A percentile compares a stretch with the other conserved stretches of the same genome.
Conservation (phyloP, 1,140 invertebrate genomes). For the Cydia amplana region DNA sequence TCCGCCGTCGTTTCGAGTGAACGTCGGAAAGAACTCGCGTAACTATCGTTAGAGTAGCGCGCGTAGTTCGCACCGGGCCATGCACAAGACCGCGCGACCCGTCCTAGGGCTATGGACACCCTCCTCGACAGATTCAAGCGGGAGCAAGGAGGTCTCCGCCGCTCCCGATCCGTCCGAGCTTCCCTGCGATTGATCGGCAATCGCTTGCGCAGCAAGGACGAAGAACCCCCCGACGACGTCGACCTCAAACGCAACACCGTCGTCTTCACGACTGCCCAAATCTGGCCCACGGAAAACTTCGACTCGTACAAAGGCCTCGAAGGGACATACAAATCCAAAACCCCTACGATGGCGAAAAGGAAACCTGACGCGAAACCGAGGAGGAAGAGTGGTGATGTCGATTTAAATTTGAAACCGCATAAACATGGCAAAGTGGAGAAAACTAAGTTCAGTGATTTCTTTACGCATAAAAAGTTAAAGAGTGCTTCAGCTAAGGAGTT, state of each 20-base stretch:
- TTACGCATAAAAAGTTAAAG: constrained; percentile 68
- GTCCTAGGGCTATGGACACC: constrained; percentile 74
- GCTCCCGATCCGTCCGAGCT: constrained; percentile 85
- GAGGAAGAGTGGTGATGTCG: constrained; percentile 69
- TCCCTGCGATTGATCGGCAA: constrained; percentile 84
- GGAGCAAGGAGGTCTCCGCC: constrained; percentile 78
- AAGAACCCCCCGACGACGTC: constrained; percentile 57
- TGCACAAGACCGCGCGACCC: constrained; percentile 66
- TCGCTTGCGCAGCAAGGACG: constrained; percentile 75
- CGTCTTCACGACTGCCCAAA: constrained; percentile 65
- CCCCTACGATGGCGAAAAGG: constrained; percentile 73
- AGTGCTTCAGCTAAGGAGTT: constrained; percentile 65
- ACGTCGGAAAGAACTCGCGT: constrained; percentile 70
- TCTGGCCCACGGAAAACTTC: constrained; percentile 69
- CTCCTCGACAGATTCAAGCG: constrained; percentile 74
- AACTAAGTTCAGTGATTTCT: constrained; percentile 73
- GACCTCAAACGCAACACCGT: constrained; percentile 65
- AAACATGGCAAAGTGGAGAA: constrained; percentile 70
- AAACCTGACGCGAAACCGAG: constrained; percentile 60
- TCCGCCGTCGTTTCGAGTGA: constrained; percentile 68
- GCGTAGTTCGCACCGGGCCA: constrained; percentile 71
- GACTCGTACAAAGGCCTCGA: constrained; percentile 70
- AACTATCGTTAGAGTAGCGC: constrained; percentile 72
- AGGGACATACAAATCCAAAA: constrained; percentile 77
- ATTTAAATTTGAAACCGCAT: constrained; percentile 67